These are phyloP conservation scores for Trichonephila inaurata DNA, from an alignment of 1,140 invertebrate species.

Conservation along the genomic window DNA sequence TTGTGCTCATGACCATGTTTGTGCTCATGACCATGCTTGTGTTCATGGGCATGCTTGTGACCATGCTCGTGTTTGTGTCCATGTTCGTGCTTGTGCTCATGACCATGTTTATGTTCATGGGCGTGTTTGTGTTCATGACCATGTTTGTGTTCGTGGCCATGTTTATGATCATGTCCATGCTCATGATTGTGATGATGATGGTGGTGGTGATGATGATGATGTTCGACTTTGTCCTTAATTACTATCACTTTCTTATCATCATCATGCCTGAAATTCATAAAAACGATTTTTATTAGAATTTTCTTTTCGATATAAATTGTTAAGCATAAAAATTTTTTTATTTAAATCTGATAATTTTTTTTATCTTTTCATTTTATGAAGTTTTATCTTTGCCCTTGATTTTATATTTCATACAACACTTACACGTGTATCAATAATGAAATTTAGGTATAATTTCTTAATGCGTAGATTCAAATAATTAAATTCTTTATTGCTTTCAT, in stretches of 20 bases:
- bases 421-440: no score
- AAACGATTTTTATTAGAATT: background rate
- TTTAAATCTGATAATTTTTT: no score
- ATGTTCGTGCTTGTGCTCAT: conserved; percentile 54
- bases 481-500: no score
- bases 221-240: conserved; percentile 68
- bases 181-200: conserved; percentile 65
- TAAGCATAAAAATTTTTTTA: no score
- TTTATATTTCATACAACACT: no score
- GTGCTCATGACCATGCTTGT: conserved; percentile 63
- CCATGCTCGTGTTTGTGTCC: conserved; percentile 62
- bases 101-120: conserved; percentile 56
- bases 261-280: conserved; percentile 12
- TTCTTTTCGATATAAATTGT: no score
- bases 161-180: conserved; percentile 67
- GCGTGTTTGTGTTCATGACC: conserved; percentile 68
- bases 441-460: no score
- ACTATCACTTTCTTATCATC: conserved; percentile 65
- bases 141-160: conserved; percentile 59
- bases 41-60: conserved; percentile 55
- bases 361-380: no score
- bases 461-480: no score
- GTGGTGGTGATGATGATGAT: conserved; percentile 71
- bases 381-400: no score
- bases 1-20: conserved; percentile 52